Percentiles rank a stretch among this genome's conserved stretches.
These are phyloP conservation scores for Mus minutoides DNA, from an alignment of 2,797 vertebrate genomes.

Conservation along the genomic window DNA sequence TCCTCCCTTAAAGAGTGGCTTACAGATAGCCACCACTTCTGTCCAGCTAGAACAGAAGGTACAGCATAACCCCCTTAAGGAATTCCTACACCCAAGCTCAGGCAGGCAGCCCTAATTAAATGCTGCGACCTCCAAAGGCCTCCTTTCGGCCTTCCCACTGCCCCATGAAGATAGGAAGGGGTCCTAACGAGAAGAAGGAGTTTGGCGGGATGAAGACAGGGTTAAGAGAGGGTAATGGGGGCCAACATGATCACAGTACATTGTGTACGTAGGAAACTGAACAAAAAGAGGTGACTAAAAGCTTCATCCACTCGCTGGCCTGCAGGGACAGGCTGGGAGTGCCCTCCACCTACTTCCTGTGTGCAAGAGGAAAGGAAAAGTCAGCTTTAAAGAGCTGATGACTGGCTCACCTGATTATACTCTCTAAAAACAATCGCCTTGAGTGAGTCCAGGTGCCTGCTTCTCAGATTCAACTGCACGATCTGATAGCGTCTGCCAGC, in stretches of 20 bases:
- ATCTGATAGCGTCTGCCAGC: constrained; percentile 90
- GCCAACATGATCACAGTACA: not conserved
- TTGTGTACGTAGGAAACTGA: not conserved
- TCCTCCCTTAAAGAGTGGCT: not conserved
- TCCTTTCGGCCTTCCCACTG: not conserved
- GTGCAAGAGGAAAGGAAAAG: constrained; percentile 75
- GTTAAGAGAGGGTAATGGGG: not conserved
- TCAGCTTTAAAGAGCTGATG: constrained; percentile 41
- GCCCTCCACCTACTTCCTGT: constrained; percentile 53
- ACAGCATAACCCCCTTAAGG: not conserved
- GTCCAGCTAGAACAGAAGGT: not conserved
- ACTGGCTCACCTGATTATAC: constrained; percentile 91
- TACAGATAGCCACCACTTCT: not conserved
- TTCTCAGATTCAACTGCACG: constrained; percentile 92
- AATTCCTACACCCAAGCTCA: not conserved
- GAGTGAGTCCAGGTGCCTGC: constrained; percentile 91
- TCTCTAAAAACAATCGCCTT: constrained; percentile 93
- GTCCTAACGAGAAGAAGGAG: not conserved
- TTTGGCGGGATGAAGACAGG: not conserved
- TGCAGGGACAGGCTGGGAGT: constrained; percentile 64
- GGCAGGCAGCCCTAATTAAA: not conserved
- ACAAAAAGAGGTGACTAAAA: constrained; percentile 48
- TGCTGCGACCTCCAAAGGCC: not conserved
- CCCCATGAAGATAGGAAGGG: not conserved
- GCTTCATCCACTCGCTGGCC: constrained; percentile 62